A percentile compares a stretch with the other conserved stretches of the same genome.
Conservation (phyloP, 2,797 vertebrate species). For the Squalus acanthias region DNA sequence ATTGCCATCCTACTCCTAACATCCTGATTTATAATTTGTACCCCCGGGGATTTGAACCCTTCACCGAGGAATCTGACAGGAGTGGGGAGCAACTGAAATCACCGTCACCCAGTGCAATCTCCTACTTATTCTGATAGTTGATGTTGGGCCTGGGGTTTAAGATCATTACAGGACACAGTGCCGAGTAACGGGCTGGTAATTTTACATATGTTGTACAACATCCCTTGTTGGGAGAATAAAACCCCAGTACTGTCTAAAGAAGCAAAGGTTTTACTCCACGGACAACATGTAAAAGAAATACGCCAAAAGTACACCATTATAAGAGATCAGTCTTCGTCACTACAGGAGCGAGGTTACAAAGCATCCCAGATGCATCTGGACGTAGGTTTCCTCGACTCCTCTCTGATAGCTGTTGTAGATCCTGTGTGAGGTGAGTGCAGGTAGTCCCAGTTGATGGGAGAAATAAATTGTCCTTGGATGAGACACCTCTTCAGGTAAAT, state of each 20-base stretch:
- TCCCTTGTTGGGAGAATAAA: background rate
- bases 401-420: background rate
- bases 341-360: background rate
- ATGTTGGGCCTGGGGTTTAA: background rate
- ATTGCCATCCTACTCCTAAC: too few relatives aligned
- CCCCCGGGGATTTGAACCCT: too few relatives aligned
- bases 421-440: background rate
- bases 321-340: background rate
- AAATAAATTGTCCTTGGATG: background rate
- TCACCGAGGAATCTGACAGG: too few relatives aligned
- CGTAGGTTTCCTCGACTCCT: background rate
- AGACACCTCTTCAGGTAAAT: background rate
- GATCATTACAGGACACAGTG: background rate
- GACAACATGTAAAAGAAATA: background rate
- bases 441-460: background rate
- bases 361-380: background rate
- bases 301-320: background rate
- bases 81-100: too few relatives aligned
- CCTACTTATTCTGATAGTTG: background rate
- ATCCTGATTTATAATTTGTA: background rate
- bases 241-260: background rate
- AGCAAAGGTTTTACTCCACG: background rate
- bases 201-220: background rate
- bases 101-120: too few relatives aligned
- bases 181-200: background rate